Evolutionary conservation across 2,113 vertebrate genomes (phyloP), one percentile per base, ranked within the genome.

Genomic region (Garra rufa): DNA sequence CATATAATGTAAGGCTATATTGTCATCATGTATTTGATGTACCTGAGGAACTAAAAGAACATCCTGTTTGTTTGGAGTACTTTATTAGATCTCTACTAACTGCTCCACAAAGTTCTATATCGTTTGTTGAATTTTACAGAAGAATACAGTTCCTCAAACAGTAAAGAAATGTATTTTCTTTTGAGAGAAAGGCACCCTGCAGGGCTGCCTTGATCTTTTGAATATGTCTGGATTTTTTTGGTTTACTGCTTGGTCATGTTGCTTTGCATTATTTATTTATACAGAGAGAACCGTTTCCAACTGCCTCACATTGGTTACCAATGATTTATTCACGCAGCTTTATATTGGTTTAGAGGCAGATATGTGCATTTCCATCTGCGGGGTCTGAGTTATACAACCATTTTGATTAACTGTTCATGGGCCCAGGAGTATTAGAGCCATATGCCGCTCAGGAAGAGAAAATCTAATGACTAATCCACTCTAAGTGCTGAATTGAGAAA

Each of bases 401-500:
- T 63, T 83, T 46, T 48, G 84, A 85, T 85, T 88, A 83, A 75
- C 87, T 69, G 76, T 78, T 55, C 67, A 24, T 74, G 71, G 77
- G 76, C 87, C 76, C 84, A 76, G 71, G 86, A 59, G 79, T 50
- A 67, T 67, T 70, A 80, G 84, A 67, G 52, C 50, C 81, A 82
- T 82, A 82, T 82, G 80, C 65, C 46, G 8, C n/a, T 55, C 75
- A 83, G 75, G 63, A 70, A 78, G 65, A 81, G 78, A 74, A 73
- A 48, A 78, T 59, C 59, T 76, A 87, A 85, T 85, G 84, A 87
- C 85, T 85, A 84, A 85, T 85, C 77, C 81, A 87, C 81, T 63
- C 71, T 80, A 28, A 59, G 52, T 79, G 7, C 76, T 81, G 76
- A 81, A 85, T 85, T 81, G 74, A 71, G 69, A 85, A 75, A 79